Base-by-base conservation (phyloP, 2,797 vertebrate species). In the Chaunax sp. region DNA sequence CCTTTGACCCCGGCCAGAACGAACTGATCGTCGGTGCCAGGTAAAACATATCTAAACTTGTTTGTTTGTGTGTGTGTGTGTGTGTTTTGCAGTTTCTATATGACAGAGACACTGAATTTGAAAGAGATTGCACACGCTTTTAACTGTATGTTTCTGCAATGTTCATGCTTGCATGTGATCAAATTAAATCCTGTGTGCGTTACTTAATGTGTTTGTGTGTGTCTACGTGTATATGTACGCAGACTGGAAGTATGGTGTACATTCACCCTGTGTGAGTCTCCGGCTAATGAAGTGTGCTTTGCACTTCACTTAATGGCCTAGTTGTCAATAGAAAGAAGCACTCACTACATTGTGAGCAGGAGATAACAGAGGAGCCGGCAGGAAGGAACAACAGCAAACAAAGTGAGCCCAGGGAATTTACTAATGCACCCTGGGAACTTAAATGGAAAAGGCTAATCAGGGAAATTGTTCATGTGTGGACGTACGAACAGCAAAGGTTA, bases 1-100 rank as follows among this genome's bases (percentile, higher is more conserved):
- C 96, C 19, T 98, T 98, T 89, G 97, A 98, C 87, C 96, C 96
- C 1, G 94, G 96, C 88, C 97, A 98, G 91, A 97, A 96, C 64
- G 97, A 99, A 83, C 94, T 99, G 86, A 95, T 99, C 83, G 96
- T 97, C 70, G 97, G 97, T 87, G 96, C 97, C 89, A 98, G 97
- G 97, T 99, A 95, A 96, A 28, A 26, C 11, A 35, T 5, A 41
- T 63, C 40, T 20, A 28, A 33, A 11, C 9, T 20, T 23, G 30
- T 57, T 63, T 66, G 3, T 52, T 69, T 46, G 44, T 51, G 23
- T 51, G 44, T 35, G 43, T 20, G 30, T 19, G 19, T 13, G 11
- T 45, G 25, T n/a, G 22, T 49, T 8, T 35, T 25, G 18, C 3
- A 28, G 8, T 37, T 12, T 43, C 18, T 41, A 33, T 50, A 10